phyloP scores from a whole-genome alignment of 2,797 vertebrate genomes.

The Poeciliopsis paucimaculata region DNA sequence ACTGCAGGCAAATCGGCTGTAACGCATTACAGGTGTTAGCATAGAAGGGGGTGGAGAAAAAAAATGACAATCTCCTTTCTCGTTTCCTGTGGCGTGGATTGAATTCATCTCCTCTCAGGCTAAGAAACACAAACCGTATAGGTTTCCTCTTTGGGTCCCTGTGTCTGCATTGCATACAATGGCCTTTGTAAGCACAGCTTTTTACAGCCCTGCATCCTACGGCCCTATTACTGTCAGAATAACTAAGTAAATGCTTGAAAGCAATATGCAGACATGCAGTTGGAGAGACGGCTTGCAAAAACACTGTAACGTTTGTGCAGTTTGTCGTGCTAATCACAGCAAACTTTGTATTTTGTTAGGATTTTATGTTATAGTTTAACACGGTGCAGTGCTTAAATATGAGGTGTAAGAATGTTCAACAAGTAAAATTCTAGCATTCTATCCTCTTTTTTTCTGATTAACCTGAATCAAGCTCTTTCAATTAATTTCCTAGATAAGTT shows the following conservation, averaged over 20 bases:
- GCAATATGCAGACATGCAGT: not conserved
- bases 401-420: not conserved
- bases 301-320: not conserved
- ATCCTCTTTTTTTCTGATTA: not conserved
- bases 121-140: slow-evolving; percentile 35
- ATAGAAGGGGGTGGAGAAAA: slow-evolving; percentile 30
- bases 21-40: slow-evolving; percentile 40
- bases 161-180: slow-evolving; percentile 66
- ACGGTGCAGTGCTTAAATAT: not conserved
- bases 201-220: slow-evolving; percentile 15
- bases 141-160: slow-evolving; percentile 1
- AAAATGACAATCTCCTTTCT: slow-evolving; percentile 8
- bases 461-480: not conserved
- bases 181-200: slow-evolving; percentile 30
- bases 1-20: slow-evolving; percentile 43
- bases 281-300: not conserved
- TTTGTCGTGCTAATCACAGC: not conserved
- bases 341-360: not conserved
- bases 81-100: slow-evolving; percentile 21
- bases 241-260: not conserved
- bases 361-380: not conserved
- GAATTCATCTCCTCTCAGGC: slow-evolving; percentile 38
- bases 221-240: slow-evolving; percentile 23
- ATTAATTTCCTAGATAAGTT: not conserved
- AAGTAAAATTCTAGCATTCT: not conserved